Base-by-base conservation (phyloP, 2,888 invertebrate genomes). In the Ptilodon capucinus region DNA sequence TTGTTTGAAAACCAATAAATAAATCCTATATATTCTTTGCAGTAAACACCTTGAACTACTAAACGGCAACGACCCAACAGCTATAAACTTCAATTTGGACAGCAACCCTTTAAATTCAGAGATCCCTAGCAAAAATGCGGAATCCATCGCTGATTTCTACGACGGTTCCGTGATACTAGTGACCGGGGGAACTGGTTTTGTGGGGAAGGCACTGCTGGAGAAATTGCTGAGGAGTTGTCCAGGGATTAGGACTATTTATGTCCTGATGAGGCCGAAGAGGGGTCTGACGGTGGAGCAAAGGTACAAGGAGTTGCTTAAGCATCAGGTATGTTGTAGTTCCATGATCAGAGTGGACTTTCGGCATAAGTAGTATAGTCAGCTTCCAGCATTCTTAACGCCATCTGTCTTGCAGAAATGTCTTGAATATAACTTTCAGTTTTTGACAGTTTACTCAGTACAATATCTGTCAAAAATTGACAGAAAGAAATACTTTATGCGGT, bases 201-300 rank as follows among this genome's bases (percentile, higher is more conserved):
- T 98, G 42, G 98, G 98, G 25, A 98, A 98, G 86, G 97, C 97
- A 0, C 88, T 99, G 2, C 88, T 99, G 51, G 99, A 99, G 86
- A 99, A 99, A 81, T 90, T 99, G 8, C 90, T 99, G 17, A 92
- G 98, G 72, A 95, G 96, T 44, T 97, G 98, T 79, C 94, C 96
- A 0, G 94, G 94, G 1, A 91, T 99, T 13, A 92, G 93, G 32
- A 93, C 92, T 8, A 93, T 99, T 44, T 98, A 96, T 75, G 84
- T 98, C 40, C 91, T 99, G 54, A 94, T 98, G 78, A 92, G 98
- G 51, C 91, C 93, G 0, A 95, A 95, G 75, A 84, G 93, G 51
- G 96, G 95, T 0, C 87, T 95, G 45, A 91, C 92, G 0, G 93
- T 95, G 1, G 93, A 95, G 35, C 93, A 94, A 70, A 92, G 96